Conservation (phyloP, 2,113 vertebrate species). For the Gobiocypris rarus region DNA sequence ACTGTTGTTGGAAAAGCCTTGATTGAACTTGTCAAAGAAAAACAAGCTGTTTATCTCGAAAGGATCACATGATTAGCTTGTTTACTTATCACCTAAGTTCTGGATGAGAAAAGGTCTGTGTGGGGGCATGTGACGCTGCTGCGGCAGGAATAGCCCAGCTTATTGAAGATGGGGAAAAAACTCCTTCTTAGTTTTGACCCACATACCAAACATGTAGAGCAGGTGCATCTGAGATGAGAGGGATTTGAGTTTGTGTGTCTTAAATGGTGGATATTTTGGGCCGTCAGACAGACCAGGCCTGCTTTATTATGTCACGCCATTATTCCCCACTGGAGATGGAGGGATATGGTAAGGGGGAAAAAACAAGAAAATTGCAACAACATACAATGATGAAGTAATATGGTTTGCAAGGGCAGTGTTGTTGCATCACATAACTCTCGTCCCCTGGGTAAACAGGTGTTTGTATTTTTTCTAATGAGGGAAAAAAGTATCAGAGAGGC, state of each 20-base stretch:
- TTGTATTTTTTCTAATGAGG: constrained; percentile 36
- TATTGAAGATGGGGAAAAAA: constrained; percentile 64
- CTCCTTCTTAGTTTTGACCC: constrained; percentile 70
- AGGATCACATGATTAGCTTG: constrained; percentile 44
- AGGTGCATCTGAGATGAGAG: constrained; percentile 43
- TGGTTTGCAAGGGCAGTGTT: constrained; percentile 37
- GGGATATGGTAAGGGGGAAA: background rate
- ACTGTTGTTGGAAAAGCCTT: background rate
- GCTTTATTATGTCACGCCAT: constrained; percentile 18
- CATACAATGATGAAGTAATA: constrained; percentile 46
- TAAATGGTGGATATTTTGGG: constrained; percentile 43
- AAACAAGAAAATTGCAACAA: constrained; percentile 21
- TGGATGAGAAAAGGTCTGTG: constrained; percentile 63
- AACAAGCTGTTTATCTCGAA: constrained; percentile 1
- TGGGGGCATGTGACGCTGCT: constrained; percentile 55
- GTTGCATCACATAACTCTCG: constrained; percentile 43
- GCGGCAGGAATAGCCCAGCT: constrained; percentile 70
- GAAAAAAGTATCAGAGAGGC: constrained; percentile 14
- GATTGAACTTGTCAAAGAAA: background rate
- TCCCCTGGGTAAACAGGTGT: constrained; percentile 22
- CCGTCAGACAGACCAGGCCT: constrained; percentile 9
- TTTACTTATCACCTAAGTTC: constrained; percentile 65
- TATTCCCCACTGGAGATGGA: constrained; percentile 27
- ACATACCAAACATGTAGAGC: constrained; percentile 66
- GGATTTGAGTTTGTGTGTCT: constrained; percentile 14